Base-by-base conservation (phyloP, 2,797 vertebrate species). In the Acanthopagrus latus region DNA sequence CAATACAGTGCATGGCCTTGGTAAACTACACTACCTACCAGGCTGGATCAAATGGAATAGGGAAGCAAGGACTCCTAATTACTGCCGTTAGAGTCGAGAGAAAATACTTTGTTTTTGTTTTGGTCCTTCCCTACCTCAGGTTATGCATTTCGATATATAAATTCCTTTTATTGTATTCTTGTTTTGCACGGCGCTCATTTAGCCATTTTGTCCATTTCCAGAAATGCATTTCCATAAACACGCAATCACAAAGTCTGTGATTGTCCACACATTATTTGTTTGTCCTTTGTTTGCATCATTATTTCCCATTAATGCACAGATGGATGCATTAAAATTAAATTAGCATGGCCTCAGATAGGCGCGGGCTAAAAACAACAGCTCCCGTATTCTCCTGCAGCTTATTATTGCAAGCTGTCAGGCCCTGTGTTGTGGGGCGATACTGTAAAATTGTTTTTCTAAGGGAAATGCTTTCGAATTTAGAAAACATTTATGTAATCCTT, bases 251-350 rank as follows among this genome's bases (percentile, higher is more conserved):
- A 85, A 74, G 12, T 70, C 62, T 41, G 25, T 16, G 48, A 69
- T 66, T 72, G 67, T 82, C 77, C 79, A 63, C 74, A 58, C 67
- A 51, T 59, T 78, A 76, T 86, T 88, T 82, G 65, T 71, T 65
- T 76, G 76, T 89, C 71, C 64, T 64, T 80, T 83, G 72, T 83
- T 85, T 91, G 74, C 72, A 72, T 82, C 74, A 60, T 89, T 82
- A 66, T 80, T 73, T 80, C 62, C 64, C 64, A 76, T 83, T 90
- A 88, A 86, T 87, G 80, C 83, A 83, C 78, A 88, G 86, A 88
- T 78, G 78, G 78, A 62, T 55, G 71, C 82, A 91, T 91, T 91
- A 85, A 91, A 89, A 89, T 83, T 79, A 62, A 83, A 92, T 91
- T 78, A 86, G 79, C 69, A 18, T 78, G 72, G 51, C 65, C 84